Base-by-base conservation (phyloP, 2,888 invertebrate genomes). In the Chrysotoxum bicinctum region DNA sequence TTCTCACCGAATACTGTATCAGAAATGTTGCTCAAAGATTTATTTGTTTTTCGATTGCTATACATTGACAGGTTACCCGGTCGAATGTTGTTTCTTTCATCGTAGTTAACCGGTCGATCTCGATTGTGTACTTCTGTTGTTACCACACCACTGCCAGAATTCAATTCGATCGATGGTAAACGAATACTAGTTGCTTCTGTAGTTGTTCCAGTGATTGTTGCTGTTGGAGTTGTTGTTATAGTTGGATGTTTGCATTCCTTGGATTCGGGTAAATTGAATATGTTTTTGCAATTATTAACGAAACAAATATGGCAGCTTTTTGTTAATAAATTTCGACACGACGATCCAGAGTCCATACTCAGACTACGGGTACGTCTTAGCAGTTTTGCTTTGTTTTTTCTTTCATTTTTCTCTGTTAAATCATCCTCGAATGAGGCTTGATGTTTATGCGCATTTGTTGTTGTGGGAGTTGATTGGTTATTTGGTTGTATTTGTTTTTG, bases 291-390 rank as follows among this genome's bases (percentile, higher is more conserved):
- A 87, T 91, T 92, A 88, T 91, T 92, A 56, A 91, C 91, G 87
- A 92, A 90, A 88, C 92, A 92, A 78, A 92, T 91, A 86, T 92
- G 91, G 88, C 92, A 92, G 87, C 91, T 91, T 87, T 87, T 88
- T 78, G 88, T 87, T 81, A 87, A 75, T 87, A 81, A 76, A 75
- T 88, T 88, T 79, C 91, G 91, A 35, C 89, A 90, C 50, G 91
- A 91, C 79, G 90, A 88, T 73, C 90, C 89, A 84, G 92, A 92
- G 88, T 91, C 92, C 87, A 91, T 90, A 88, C 91, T 92, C 87
- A 92, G 89, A 88, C 91, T 92, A 87, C 92, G 91, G 8, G 91
- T 91, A 81, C 91, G 90, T 84, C 91, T 90, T 68, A 91, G 88
- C 56, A 88, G 73, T 54, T 85, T 87, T 58, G 86, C 88, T 77